A percentile compares a stretch with the other conserved stretches of the same genome.
phyloP scores from a whole-genome alignment of 2,113 vertebrate species.

The Fregetta grallaria region DNA sequence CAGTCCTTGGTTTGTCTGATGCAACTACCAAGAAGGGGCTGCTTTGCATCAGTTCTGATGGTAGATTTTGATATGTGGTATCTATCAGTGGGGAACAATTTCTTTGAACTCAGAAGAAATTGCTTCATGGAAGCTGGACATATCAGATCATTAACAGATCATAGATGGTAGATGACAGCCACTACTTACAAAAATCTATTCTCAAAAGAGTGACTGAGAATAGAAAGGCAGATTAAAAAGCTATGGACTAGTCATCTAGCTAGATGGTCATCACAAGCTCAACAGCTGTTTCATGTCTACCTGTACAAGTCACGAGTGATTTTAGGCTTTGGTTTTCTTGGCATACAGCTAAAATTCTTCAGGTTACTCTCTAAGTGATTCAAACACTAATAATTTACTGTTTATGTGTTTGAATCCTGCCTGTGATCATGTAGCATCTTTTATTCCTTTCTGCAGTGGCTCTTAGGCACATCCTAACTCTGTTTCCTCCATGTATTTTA shows the following conservation, averaged over 20 bases:
- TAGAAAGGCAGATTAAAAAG: not conserved
- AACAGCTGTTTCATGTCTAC: not conserved
- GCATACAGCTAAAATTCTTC: not conserved
- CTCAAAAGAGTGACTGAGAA: not conserved
- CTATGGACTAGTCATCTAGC: not conserved
- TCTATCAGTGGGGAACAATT: not conserved
- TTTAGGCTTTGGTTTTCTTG: not conserved
- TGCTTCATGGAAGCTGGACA: not conserved
- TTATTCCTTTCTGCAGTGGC: not conserved
- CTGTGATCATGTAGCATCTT: not conserved
- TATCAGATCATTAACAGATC: not conserved
- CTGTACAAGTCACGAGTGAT: not conserved
- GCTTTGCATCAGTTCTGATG: not conserved
- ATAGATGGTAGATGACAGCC: not conserved
- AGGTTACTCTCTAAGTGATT: not conserved
- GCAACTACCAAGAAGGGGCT: not conserved
- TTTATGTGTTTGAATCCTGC: not conserved
- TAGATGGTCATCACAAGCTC: not conserved
- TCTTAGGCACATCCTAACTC: not conserved
- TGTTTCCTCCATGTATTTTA: not conserved
- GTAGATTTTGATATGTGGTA: not conserved
- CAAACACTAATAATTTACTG: not conserved
- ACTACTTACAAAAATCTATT: not conserved
- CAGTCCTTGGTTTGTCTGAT: not conserved
- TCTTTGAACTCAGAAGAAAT: not conserved